Conservation (phyloP, 2,113 vertebrate genomes). For the Ciconia stormi region DNA sequence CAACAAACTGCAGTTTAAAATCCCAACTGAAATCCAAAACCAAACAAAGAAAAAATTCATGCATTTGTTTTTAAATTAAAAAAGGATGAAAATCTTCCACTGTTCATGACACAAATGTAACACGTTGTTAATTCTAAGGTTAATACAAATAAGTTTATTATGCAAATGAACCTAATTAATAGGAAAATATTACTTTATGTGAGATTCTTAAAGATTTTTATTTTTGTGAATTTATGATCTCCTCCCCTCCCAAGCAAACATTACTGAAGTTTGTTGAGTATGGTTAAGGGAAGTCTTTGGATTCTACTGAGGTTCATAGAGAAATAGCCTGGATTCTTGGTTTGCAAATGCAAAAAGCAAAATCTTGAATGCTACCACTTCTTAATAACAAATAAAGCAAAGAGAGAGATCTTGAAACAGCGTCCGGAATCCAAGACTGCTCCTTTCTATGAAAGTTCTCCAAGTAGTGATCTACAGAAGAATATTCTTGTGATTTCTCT, state of each 20-base stretch:
- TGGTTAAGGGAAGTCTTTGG: background rate
- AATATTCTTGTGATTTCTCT: background rate
- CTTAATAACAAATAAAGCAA: background rate
- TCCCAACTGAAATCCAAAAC: background rate
- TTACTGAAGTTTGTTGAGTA: background rate
- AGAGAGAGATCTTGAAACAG: background rate
- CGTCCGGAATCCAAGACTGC: fast-evolving
- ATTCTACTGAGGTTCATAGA: background rate
- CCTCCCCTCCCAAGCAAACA: background rate
- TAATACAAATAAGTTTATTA: background rate
- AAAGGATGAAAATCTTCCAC: background rate
- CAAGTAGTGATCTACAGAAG: background rate
- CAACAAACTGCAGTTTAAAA: background rate
- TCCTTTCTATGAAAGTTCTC: background rate
- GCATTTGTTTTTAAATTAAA: background rate
- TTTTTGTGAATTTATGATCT: background rate
- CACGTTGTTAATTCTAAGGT: background rate
- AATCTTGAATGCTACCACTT: background rate
- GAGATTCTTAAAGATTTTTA: background rate
- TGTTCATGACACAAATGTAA: background rate
- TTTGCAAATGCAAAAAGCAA: background rate
- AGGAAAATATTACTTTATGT: background rate
- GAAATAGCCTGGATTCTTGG: background rate
- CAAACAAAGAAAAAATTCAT: background rate
- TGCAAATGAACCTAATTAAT: background rate